These are phyloP conservation scores for Cephus pygmeus DNA, from an alignment of 2,888 invertebrate genomes.

Conservation along the genomic window DNA sequence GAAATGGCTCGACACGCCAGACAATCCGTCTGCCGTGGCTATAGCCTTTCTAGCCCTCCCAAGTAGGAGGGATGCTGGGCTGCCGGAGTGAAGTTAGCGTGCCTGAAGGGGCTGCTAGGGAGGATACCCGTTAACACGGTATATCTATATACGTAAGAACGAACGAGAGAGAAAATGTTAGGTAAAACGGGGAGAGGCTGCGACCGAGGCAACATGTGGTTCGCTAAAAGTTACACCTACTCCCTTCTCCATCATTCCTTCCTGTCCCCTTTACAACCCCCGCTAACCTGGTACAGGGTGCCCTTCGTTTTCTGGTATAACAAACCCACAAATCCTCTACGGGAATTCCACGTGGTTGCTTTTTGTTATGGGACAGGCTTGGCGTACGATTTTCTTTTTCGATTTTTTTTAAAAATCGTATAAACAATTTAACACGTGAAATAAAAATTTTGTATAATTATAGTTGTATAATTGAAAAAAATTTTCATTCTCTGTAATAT, in stretches of 20 bases:
- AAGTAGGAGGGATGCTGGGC: not conserved
- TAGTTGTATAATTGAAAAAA: not conserved
- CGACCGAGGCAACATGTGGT: constrained; percentile 51
- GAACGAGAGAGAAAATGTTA: constrained; percentile 20
- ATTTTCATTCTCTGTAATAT: not conserved
- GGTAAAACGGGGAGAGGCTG: constrained; percentile 20
- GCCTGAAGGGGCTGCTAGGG: not conserved
- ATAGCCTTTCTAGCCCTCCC: constrained; percentile 17
- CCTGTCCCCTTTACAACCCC: not conserved
- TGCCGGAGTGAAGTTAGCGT: not conserved
- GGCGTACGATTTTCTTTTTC: not conserved
- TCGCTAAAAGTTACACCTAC: constrained; percentile 42
- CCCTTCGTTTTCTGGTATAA: constrained; percentile 1
- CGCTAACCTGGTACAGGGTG: not conserved
- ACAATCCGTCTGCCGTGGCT: constrained; percentile 38
- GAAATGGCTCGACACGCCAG: constrained; percentile 36
- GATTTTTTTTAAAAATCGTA: not conserved
- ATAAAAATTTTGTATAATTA: not conserved
- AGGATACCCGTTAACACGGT: too few relatives aligned
- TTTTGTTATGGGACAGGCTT: too few relatives aligned
- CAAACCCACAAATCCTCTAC: not conserved
- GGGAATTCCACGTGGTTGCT: not conserved
- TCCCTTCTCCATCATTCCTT: constrained; percentile 22
- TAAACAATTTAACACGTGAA: not conserved
- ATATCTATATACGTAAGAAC: not conserved